A percentile compares a stretch with the other conserved stretches of the same genome.
phyloP scores from a whole-genome alignment of 2,113 vertebrate species.

The Athene cunicularia region DNA sequence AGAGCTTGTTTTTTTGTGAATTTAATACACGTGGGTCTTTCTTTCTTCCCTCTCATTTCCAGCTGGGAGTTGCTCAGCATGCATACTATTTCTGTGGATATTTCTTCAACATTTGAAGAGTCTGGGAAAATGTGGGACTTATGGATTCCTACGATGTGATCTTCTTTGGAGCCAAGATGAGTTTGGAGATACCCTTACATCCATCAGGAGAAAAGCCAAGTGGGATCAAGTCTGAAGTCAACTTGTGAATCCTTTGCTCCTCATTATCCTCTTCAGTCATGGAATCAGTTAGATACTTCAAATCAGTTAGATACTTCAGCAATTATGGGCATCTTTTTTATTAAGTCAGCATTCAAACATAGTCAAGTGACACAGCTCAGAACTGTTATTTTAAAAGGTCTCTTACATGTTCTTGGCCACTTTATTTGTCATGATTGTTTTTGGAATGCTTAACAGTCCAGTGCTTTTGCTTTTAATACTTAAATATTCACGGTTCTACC shows the following conservation, averaged over 20 bases:
- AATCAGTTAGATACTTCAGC: not conserved
- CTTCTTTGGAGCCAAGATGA: not conserved
- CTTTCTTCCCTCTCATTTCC: not conserved
- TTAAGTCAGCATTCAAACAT: not conserved
- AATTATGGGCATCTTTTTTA: not conserved
- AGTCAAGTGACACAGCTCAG: not conserved
- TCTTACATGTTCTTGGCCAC: not conserved
- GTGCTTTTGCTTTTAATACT: not conserved
- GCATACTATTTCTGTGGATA: not conserved
- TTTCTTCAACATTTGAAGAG: not conserved
- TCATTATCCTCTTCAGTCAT: not conserved
- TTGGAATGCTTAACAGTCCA: not conserved
- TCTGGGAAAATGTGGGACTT: not conserved
- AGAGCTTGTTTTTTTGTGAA: not conserved
- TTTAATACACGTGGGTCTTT: not conserved
- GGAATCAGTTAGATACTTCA: not conserved
- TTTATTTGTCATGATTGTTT: conserved; percentile 26
- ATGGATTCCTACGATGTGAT: not conserved
- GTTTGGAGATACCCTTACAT: not conserved
- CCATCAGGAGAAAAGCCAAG: not conserved
- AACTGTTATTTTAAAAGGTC: not conserved
- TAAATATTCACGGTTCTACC: not conserved
- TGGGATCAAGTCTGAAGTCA: not conserved
- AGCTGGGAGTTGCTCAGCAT: not conserved
- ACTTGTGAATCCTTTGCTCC: not conserved